Conservation (phyloP, 2,797 vertebrate species). For the Petrocephalus sullivani region DNA sequence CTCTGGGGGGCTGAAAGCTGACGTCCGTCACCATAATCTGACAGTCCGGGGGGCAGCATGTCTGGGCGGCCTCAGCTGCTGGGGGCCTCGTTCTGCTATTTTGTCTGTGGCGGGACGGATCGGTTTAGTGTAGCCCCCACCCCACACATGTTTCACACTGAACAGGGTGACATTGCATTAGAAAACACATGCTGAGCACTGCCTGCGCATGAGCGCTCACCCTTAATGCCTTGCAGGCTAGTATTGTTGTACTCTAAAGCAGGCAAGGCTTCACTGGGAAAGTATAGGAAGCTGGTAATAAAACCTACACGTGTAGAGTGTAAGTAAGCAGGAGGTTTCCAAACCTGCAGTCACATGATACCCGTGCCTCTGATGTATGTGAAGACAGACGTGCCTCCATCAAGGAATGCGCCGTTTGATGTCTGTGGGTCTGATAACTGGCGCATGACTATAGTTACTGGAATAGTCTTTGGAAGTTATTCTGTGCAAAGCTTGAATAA, state of each 20-base stretch:
- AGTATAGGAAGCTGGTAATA: not conserved
- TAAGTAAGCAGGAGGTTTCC: not conserved
- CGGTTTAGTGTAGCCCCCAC: not conserved
- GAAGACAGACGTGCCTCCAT: not conserved
- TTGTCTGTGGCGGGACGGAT: not conserved
- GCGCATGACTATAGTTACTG: not conserved
- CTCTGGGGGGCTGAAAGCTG: not conserved
- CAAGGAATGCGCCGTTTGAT: no score
- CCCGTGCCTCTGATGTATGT: not conserved
- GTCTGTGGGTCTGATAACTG: no score
- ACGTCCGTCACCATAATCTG: not conserved
- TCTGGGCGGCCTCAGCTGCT: not conserved
- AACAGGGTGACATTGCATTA: not conserved
- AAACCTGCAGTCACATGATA: not conserved
- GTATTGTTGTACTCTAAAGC: not conserved
- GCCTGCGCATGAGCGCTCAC: not conserved
- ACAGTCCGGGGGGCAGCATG: not conserved
- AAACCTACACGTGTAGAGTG: not conserved
- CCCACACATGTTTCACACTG: not conserved
- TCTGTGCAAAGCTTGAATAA: not conserved
- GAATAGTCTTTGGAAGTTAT: not conserved
- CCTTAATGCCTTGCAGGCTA: not conserved
- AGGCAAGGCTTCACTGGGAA: not conserved
- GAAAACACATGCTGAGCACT: not conserved
- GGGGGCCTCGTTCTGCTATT: not conserved